These are phyloP conservation scores for Euphonia xanthogaster DNA, from an alignment of 2,797 vertebrate species.

Conservation along the genomic window DNA sequence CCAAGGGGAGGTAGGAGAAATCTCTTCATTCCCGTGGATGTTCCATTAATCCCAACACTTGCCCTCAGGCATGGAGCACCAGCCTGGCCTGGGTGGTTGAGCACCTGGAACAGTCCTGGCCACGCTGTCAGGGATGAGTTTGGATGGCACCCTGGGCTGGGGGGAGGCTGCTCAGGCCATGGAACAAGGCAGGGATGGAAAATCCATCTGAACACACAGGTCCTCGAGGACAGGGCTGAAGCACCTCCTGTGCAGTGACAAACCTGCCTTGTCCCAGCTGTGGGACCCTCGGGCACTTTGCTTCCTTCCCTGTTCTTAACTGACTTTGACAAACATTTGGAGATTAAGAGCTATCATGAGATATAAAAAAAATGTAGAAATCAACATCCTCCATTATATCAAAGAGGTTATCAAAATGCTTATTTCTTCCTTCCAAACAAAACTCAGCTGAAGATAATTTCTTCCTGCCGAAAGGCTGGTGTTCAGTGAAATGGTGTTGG, in stretches of 20 bases:
- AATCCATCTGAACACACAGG: neutral
- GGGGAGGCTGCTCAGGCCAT: neutral
- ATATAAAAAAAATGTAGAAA: neutral
- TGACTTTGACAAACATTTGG: neutral
- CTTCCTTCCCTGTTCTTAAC: neutral
- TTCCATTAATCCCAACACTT: accelerated
- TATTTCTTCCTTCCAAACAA: neutral
- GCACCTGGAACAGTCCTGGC: accelerated
- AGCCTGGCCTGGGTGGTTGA: accelerated
- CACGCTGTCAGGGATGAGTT: accelerated
- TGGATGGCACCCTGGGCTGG: neutral
- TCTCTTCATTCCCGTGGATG: neutral
- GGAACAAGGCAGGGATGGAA: neutral
- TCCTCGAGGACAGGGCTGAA: neutral
- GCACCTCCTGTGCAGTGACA: neutral
- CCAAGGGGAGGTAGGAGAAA: accelerated
- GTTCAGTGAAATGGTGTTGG: neutral
- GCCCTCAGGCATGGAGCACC: accelerated
- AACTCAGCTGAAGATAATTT: neutral
- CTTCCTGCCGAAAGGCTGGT: neutral
- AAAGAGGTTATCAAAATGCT: neutral
- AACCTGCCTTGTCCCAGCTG: neutral
- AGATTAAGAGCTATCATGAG: neutral
- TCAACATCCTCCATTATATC: neutral
- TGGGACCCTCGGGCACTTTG: accelerated